phyloP scores from a whole-genome alignment of 2,797 vertebrate species.

The Tapera naevia region DNA sequence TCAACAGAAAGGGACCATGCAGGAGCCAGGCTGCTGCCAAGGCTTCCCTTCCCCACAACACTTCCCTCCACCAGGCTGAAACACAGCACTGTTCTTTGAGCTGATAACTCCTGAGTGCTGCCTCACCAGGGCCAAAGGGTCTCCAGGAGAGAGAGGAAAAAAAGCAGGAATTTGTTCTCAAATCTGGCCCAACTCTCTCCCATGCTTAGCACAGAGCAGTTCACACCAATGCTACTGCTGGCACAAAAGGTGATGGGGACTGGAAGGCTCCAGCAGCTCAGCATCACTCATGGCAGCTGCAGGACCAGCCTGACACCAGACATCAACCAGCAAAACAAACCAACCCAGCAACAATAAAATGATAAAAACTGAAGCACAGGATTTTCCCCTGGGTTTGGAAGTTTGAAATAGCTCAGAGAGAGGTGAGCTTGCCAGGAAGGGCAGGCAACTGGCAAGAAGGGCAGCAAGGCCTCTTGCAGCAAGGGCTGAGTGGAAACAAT shows the following conservation, averaged over 20 bases:
- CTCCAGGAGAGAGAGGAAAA: background rate
- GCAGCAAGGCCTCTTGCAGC: background rate
- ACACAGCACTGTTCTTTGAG: background rate
- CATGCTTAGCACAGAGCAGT: background rate
- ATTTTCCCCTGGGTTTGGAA: background rate
- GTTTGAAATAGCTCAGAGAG: background rate
- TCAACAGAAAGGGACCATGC: background rate
- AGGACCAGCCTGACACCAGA: background rate
- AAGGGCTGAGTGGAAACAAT: background rate
- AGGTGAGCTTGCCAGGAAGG: background rate
- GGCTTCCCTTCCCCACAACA: background rate
- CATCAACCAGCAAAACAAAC: background rate
- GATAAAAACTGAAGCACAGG: accelerated
- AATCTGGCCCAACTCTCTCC: background rate
- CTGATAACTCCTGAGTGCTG: background rate
- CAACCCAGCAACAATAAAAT: background rate
- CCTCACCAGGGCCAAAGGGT: background rate
- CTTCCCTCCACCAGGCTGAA: background rate
- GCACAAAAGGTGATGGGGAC: background rate
- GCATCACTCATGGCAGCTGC: background rate
- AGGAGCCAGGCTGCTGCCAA: background rate
- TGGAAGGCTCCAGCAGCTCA: background rate
- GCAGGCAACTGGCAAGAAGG: background rate
- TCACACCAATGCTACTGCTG: background rate
- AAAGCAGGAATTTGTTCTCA: background rate